phyloP scores from a whole-genome alignment of 2,113 vertebrate genomes.

The Cervus canadensis region DNA sequence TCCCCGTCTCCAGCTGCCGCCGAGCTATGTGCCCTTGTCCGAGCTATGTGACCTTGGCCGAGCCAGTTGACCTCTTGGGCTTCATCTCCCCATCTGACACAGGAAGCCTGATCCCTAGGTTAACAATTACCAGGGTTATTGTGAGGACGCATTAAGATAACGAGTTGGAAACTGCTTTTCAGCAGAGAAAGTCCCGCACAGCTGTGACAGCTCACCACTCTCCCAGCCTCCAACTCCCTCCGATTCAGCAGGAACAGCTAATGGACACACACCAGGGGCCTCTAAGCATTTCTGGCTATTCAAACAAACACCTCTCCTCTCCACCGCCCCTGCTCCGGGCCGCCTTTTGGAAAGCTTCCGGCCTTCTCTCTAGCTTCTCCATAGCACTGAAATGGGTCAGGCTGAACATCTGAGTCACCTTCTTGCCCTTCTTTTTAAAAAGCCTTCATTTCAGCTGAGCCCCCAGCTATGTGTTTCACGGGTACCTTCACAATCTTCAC shows the following conservation, averaged over 20 bases:
- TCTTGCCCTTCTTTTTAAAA: neutral
- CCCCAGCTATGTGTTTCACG: neutral
- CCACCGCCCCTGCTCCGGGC: neutral
- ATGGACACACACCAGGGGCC: slow-evolving; percentile 25
- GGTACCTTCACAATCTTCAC: neutral
- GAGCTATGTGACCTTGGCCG: neutral
- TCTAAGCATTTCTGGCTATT: neutral
- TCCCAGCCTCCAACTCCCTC: slow-evolving; percentile 3
- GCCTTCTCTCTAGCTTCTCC: neutral
- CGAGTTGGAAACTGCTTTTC: slow-evolving; percentile 36
- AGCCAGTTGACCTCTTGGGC: neutral
- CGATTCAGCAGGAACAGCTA: slow-evolving; percentile 16
- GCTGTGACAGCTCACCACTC: neutral
- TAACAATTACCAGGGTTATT: slow-evolving; percentile 15
- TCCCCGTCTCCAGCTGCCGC: neutral
- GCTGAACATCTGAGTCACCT: neutral
- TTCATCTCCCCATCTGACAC: neutral
- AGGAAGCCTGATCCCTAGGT: neutral
- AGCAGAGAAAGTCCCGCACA: neutral
- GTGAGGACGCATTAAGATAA: slow-evolving; percentile 40
- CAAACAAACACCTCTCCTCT: neutral
- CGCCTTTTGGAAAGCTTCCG: neutral
- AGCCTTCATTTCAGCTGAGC: neutral
- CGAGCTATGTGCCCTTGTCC: neutral
- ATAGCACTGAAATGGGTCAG: fast-evolving